Percentiles rank a stretch among this genome's conserved stretches.
These are phyloP conservation scores for Trididemnum clinides DNA, from an alignment of 23 tunicate genomes.

Conservation along the genomic window DNA sequence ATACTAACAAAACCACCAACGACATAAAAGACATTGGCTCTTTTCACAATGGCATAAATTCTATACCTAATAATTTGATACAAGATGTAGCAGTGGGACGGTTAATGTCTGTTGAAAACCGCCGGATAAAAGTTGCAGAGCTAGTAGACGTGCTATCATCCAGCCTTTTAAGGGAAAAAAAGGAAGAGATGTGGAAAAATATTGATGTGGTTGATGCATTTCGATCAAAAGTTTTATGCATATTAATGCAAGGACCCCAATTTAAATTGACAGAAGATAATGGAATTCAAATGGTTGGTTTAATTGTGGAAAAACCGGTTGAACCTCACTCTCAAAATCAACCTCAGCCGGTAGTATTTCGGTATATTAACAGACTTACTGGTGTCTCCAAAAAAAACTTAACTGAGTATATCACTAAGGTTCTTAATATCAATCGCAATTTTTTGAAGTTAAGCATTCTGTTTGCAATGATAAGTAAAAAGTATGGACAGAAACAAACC, in stretches of 20 bases:
- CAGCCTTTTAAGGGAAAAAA: constrained; percentile 18
- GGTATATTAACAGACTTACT: background rate
- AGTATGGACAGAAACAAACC: background rate
- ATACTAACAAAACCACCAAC: too few relatives aligned
- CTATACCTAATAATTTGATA: constrained; percentile 10
- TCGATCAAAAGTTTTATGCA: background rate
- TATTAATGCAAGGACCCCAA: background rate
- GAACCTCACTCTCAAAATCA: background rate
- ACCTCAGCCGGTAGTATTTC: background rate
- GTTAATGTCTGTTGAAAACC: background rate
- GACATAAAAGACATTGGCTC: too few relatives aligned
- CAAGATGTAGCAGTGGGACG: constrained; percentile 45
- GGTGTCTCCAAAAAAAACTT: constrained; percentile 23
- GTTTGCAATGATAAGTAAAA: constrained; percentile 8
- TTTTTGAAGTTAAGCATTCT: background rate
- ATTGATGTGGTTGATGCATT: background rate
- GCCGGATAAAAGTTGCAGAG: background rate
- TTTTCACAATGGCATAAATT: too few relatives aligned
- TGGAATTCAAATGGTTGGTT: background rate
- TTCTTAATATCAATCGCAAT: background rate
- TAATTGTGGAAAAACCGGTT: background rate
- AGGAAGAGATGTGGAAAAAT: background rate
- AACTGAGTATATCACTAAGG: background rate
- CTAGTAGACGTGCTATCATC: background rate
- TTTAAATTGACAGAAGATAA: background rate